These are phyloP conservation scores for Euplagia quadripunctaria DNA, from an alignment of 2,888 invertebrate species.

Conservation along the genomic window DNA sequence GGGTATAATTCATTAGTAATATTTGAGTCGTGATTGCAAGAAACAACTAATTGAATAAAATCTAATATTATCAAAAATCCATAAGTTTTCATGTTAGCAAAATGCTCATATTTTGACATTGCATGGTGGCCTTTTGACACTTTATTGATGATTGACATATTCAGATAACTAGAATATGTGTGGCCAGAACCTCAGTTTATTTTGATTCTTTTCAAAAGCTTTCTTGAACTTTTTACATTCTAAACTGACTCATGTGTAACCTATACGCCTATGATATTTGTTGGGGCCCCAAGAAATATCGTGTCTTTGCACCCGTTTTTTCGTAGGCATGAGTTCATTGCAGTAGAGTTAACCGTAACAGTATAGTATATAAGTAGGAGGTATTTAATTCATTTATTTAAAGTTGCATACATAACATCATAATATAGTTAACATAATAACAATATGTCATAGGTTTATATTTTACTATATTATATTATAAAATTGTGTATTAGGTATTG, in stretches of 20 bases:
- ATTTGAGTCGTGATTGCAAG: constrained; percentile 59
- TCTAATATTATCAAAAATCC: constrained; percentile 76
- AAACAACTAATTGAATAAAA: constrained; percentile 67
- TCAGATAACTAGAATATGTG: constrained; percentile 37
- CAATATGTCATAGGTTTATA: too few species aligned
- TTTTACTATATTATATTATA: too few species aligned
- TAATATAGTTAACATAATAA: too few species aligned
- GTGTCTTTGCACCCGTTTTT: not conserved
- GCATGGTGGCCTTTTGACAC: constrained; percentile 57
- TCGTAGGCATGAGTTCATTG: too few species aligned
- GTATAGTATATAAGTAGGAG: too few species aligned
- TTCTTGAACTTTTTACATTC: not conserved
- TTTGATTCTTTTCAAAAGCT: not conserved
- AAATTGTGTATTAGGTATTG: too few species aligned
- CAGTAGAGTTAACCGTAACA: too few species aligned
- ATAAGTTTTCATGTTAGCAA: constrained; percentile 79
- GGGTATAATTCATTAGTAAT: constrained; percentile 61
- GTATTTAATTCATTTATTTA: too few species aligned
- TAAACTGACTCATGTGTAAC: too few species aligned
- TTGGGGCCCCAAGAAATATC: not conserved
- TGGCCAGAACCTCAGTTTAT: constrained; percentile 50
- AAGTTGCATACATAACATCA: too few species aligned
- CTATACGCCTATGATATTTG: too few species aligned
- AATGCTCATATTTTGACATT: constrained; percentile 73
- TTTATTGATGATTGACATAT: constrained; percentile 13